Evolutionary conservation across 2,888 invertebrate genomes (phyloP), one percentile per base, ranked within the genome.

Genomic region (Chalcosyrphus nemorum): DNA sequence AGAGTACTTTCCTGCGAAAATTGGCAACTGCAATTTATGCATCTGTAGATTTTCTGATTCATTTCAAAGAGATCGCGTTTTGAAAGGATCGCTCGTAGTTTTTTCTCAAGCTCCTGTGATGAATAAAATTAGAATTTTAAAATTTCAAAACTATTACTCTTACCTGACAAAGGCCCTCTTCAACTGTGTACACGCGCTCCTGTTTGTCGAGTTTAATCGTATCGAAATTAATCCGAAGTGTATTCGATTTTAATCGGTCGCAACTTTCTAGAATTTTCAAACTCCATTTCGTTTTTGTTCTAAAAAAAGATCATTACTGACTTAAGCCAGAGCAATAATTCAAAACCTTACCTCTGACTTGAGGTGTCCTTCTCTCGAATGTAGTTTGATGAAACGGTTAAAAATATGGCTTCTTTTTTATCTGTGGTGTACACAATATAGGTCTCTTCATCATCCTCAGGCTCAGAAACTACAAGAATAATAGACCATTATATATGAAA

Each of bases 21-120:
- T 85, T 93, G 92, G 7, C 93, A 92, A 2, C 93, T 92, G 87
- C 95, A 95, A 88, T 94, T 94, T 88, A 95, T 93, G 88, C 95
- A 95, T 86, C 92, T 91, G 88, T 92, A 93, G 2, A 92, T 88
- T 24, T 89, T 91, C 87, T 93, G 92, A 77, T 92, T 93, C 89
- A 93, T 92, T 86, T 92, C 92, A 32, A 87, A 89, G 56, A 93
- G 91, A 61, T 93, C 91, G 38, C 93, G 91, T 52, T 91, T 89
- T 2, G 92, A 92, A 4, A 93, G 90, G 65, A 92, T 92, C 15
- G 92, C 91, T 4, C 91, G 90, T 21, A 93, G 87, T 56, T 89
- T 91, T 71, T 90, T 89, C 61, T 93, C 92, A 45, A 93, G 90
- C 89, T 92, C 92, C 92, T 93, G 65, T 24, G 86, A n/a, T n/a